These are phyloP conservation scores for Stictonetta naevosa DNA, from an alignment of 2,113 vertebrate genomes.

Conservation along the genomic window DNA sequence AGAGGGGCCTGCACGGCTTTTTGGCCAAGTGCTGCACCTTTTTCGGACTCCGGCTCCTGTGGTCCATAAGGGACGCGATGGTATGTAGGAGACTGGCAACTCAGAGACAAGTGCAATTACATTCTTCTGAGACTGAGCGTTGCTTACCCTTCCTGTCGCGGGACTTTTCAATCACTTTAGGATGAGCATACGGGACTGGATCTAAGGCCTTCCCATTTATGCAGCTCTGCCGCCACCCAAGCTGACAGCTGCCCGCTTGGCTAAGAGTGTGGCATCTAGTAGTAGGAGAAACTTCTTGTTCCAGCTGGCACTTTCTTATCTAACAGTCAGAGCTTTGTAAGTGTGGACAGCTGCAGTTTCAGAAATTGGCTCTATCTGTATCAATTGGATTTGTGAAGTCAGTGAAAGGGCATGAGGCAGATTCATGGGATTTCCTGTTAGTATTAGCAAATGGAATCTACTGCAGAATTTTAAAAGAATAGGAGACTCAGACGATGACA, in stretches of 20 bases:
- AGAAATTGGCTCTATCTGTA: slow-evolving; percentile 81
- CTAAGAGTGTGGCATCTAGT: slow-evolving; percentile 81
- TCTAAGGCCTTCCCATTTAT: slow-evolving; percentile 61
- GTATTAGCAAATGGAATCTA: slow-evolving; percentile 78
- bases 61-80: neutral
- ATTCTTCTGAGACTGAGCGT: neutral
- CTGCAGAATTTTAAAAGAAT: slow-evolving; percentile 63
- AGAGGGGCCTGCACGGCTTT: neutral
- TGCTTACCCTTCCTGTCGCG: neutral
- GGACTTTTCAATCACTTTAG: neutral
- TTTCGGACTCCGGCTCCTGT: fast-evolving
- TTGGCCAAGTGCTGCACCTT: neutral
- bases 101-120: neutral
- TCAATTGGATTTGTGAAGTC: slow-evolving; percentile 83
- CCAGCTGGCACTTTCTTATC: slow-evolving; percentile 89
- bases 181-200: slow-evolving; percentile 50
- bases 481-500: slow-evolving; percentile 25
- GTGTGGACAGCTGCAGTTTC: slow-evolving; percentile 86
- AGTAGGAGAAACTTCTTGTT: slow-evolving; percentile 85
- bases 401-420: slow-evolving; percentile 80
- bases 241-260: slow-evolving; percentile 88
- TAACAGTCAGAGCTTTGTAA: slow-evolving; percentile 90
- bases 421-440: slow-evolving; percentile 83
- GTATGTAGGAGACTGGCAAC: neutral
- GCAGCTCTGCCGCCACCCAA: slow-evolving; percentile 74